Conservation (phyloP, 2,113 vertebrate species). For the Dasyprocta punctata region DNA sequence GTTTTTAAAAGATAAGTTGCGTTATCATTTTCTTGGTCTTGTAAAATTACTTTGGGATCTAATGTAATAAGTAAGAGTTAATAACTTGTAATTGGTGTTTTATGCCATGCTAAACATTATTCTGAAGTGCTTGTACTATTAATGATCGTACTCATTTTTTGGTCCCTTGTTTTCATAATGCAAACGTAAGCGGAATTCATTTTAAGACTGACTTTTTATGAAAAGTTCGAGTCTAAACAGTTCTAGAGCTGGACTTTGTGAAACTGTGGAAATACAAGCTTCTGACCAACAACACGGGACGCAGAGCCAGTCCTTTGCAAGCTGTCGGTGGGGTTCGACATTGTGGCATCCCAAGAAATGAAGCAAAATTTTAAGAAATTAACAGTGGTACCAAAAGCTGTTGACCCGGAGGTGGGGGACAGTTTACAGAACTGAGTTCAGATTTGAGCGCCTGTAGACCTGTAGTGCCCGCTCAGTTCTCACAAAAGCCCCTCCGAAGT, state of each 20-base stretch:
- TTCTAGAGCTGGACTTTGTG: not conserved
- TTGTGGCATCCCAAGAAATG: not conserved
- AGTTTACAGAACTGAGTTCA: no score
- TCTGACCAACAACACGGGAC: not conserved
- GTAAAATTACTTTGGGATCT: constrained; percentile 1
- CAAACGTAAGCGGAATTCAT: not conserved
- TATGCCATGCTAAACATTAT: constrained; percentile 9
- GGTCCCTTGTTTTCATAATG: not conserved
- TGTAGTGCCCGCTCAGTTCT: not conserved
- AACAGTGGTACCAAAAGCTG: not conserved
- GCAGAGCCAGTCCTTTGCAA: not conserved
- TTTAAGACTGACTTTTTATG: not conserved
- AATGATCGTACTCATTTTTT: not conserved
- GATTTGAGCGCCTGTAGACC: no score
- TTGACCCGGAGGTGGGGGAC: not conserved
- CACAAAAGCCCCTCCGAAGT: not conserved
- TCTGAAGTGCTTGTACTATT: constrained; percentile 1
- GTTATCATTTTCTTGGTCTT: constrained; percentile 40
- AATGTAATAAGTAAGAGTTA: constrained; percentile 55
- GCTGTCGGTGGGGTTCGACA: not conserved
- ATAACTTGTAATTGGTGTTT: constrained; percentile 23
- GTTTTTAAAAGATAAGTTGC: not conserved
- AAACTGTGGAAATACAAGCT: not conserved
- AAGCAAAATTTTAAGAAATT: not conserved
- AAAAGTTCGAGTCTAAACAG: not conserved